phyloP scores from a whole-genome alignment of 1,140 invertebrate genomes.

The Pinna nobilis region DNA sequence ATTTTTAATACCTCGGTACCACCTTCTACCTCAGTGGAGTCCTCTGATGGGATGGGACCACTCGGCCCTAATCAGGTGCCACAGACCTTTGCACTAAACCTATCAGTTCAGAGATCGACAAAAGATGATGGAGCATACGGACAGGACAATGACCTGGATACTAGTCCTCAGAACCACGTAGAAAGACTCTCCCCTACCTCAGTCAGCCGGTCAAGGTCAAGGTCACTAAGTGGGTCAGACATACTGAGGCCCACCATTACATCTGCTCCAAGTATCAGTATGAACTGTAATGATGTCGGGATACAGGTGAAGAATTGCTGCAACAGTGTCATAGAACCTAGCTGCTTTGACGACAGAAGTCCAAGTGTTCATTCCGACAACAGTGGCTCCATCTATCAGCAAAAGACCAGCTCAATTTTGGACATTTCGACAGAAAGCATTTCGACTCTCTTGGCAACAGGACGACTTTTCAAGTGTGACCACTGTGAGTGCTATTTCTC shows the following conservation, averaged over 20 bases:
- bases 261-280: background rate
- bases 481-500: constrained; percentile 69
- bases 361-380: constrained; percentile 37
- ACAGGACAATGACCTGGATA: constrained; percentile 37
- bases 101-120: constrained; percentile 54
- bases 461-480: constrained; percentile 64
- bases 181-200: constrained; percentile 43
- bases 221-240: constrained; percentile 49
- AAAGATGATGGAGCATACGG: constrained; percentile 18
- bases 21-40: constrained; percentile 50
- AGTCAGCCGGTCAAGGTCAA: constrained; percentile 45
- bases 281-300: constrained; percentile 44
- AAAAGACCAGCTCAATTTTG: constrained; percentile 36
- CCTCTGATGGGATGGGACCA: constrained; percentile 36
- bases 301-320: constrained; percentile 65
- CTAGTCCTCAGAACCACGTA: constrained; percentile 5
- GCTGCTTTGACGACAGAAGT: constrained; percentile 27
- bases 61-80: constrained; percentile 52
- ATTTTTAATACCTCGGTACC: constrained; percentile 53
- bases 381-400: constrained; percentile 34
- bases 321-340: constrained; percentile 19
- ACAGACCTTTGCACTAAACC: constrained; percentile 66
- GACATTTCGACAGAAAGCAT: constrained; percentile 57
- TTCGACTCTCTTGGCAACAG: constrained; percentile 55
- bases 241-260: constrained; percentile 8